Percentiles rank a stretch among this genome's conserved stretches.
Conservation (phyloP, 1,140 invertebrate genomes). For the Cryptotermes secundus region DNA sequence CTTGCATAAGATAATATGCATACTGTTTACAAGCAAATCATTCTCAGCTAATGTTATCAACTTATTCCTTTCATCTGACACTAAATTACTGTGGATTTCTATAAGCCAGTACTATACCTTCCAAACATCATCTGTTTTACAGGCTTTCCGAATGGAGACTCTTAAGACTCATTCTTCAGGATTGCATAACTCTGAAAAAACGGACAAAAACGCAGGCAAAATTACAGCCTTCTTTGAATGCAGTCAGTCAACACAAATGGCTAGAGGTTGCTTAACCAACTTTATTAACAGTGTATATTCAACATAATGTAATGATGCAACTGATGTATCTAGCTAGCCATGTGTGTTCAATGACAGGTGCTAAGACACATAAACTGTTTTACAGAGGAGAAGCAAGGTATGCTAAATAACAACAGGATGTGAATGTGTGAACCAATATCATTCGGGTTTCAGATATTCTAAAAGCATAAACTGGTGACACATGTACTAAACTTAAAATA, state of each 20-base stretch:
- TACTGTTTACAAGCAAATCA: not conserved
- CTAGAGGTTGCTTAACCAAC: not conserved
- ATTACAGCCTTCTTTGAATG: constrained; percentile 31
- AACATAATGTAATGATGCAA: not conserved
- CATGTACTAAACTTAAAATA: too few species aligned
- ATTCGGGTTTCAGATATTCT: not conserved
- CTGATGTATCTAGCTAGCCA: not conserved
- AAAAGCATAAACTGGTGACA: too few species aligned
- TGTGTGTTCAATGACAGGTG: constrained; percentile 28
- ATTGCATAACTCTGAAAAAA: constrained; percentile 31
- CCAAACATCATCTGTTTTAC: constrained; percentile 21
- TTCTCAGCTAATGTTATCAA: not conserved
- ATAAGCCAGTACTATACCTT: constrained; percentile 28
- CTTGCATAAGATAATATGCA: too few species aligned
- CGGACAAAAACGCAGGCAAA: constrained; percentile 34
- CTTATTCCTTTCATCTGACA: not conserved
- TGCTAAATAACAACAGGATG: not conserved
- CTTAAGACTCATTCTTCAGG: constrained; percentile 30
- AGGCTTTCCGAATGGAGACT: constrained; percentile 30
- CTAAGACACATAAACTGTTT: constrained; percentile 27
- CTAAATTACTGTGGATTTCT: constrained; percentile 19
- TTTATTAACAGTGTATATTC: not conserved
- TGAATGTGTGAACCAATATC: constrained; percentile 7
- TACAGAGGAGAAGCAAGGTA: not conserved
- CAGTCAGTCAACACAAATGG: constrained; percentile 30